These are phyloP conservation scores for Bathynomus jamesi DNA, from an alignment of 1,140 invertebrate species.

Conservation along the genomic window DNA sequence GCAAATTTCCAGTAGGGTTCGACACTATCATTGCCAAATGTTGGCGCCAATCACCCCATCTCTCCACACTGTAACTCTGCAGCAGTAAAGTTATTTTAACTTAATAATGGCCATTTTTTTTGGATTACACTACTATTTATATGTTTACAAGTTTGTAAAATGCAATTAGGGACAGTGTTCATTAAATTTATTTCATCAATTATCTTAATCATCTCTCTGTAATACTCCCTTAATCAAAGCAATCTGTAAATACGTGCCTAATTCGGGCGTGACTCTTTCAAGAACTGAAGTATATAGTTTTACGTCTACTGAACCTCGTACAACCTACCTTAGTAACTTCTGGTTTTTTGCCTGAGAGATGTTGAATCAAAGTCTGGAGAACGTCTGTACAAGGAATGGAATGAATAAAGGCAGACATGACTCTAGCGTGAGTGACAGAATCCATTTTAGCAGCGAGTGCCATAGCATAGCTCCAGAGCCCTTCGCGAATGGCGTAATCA, in stretches of 20 bases:
- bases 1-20: constrained; percentile 68
- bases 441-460: constrained; percentile 84
- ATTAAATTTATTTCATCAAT: too few species aligned
- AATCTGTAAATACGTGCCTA: too few species aligned
- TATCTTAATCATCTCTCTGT: too few species aligned
- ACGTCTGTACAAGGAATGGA: constrained; percentile 77
- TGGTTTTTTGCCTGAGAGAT: constrained; percentile 76
- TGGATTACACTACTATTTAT: neutral
- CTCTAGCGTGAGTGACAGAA: constrained; percentile 72
- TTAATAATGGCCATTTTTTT: neutral
- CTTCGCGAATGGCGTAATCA: constrained; percentile 81
- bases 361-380: constrained; percentile 83
- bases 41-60: constrained; percentile 91
- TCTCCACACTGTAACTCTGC: constrained; percentile 64
- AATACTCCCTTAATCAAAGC: too few species aligned
- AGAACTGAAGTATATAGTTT: too few species aligned
- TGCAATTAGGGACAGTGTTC: too few species aligned
- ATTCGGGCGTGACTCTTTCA: too few species aligned
- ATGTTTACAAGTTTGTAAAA: too few species aligned
- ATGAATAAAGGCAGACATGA: constrained; percentile 81
- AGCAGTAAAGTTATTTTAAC: constrained; percentile 12
- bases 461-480: constrained; percentile 88
- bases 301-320: too few species aligned
- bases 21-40: constrained; percentile 90
- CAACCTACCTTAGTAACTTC: constrained; percentile 73